Evolutionary conservation across 2,888 invertebrate species (phyloP).

Genomic region (Clitarchus hookeri): DNA sequence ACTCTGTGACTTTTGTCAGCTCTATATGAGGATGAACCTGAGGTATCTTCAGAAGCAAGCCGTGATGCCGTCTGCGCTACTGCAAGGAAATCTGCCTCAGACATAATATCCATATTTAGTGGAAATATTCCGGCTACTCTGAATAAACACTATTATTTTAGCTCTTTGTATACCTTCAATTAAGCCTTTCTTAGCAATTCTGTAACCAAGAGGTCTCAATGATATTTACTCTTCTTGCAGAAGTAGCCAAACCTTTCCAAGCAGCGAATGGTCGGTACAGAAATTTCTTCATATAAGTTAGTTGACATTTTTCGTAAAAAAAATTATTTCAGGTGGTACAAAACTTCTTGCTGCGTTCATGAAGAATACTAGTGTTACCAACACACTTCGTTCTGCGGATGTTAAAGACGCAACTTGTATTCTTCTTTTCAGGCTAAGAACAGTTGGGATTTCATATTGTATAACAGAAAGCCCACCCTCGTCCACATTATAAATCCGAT

Average conservation of each 20-base stretch:
- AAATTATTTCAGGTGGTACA: constrained; percentile 24
- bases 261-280: constrained; percentile 20
- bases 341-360: constrained; percentile 31
- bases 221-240: background rate
- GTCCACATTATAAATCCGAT: constrained; percentile 29
- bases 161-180: background rate
- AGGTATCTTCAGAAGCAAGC: too few relatives aligned
- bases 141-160: background rate
- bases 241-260: background rate
- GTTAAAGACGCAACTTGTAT: constrained; percentile 23
- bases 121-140: constrained; percentile 11
- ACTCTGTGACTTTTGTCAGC: too few relatives aligned
- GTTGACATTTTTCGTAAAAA: constrained; percentile 21
- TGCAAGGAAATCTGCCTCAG: constrained; percentile 18
- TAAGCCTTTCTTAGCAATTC: background rate
- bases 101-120: background rate
- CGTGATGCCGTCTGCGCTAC: background rate
- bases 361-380: constrained; percentile 21
- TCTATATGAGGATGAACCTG: too few relatives aligned
- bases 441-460: constrained; percentile 28
- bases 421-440: constrained; percentile 27
- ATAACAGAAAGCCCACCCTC: constrained; percentile 28
- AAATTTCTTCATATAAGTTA: background rate
- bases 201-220: background rate
- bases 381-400: constrained; percentile 25